Evolutionary conservation across 2,888 invertebrate genomes (phyloP), one percentile per base, ranked within the genome.

Genomic region (Autographa pulchrina): DNA sequence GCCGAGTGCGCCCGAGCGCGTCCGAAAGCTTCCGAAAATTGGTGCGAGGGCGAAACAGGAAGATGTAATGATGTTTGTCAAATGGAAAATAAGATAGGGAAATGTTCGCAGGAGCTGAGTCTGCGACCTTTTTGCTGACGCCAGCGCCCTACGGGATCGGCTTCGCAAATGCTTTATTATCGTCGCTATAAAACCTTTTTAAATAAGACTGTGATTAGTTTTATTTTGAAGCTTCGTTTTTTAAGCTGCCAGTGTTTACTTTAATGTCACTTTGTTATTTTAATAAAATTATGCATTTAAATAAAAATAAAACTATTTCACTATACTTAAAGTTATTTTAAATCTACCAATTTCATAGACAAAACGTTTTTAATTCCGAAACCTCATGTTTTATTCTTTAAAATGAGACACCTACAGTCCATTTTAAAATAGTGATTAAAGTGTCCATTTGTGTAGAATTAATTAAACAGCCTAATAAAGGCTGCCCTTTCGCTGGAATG

Each of bases 11-110:
- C 88, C 88, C 92, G 92, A 92, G 86, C 87, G 87, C 87, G 69
- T 85, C 89, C 91, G 91, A 92, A 88, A 88, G 89, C 90, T 88
- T 87, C 91, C 91, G 90, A 91, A 91, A 89, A 91, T 90, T 90
- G 88, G 85, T 89, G 88, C 87, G 89, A 90, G 91, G 92, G 91
- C 89, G 88, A 86, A 89, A 86, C 92, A 92, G 94, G 94, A 94
- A 94, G 92, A 93, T 92, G 94, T 95, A 95, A 94, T 95, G 95
- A 95, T 95, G 96, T 94, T 94, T 95, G 96, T 95, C 95, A 95
- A 95, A 96, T 95, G 95, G 95, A 95, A 96, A 96, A 96, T 95
- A 94, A 95, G 95, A 95, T 95, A 96, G 96, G 95, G 95, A 95
- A 94, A 94, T 93, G 94, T 93, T 85, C 91, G 89, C 88, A 87